Base-by-base conservation (phyloP, 2,888 invertebrate species). In the Stenichneumon culpator region DNA sequence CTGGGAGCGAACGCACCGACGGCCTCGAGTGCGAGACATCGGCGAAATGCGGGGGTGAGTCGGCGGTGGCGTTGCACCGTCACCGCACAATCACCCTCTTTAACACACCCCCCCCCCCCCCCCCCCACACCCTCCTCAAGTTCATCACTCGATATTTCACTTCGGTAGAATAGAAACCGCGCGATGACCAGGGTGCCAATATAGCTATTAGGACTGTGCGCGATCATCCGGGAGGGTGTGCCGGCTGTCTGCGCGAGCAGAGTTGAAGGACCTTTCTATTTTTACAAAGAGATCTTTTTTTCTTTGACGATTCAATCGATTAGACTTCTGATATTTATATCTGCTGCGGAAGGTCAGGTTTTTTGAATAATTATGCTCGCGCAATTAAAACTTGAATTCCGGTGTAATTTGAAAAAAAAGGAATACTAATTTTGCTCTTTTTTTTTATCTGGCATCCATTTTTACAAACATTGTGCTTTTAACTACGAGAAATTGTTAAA, bases 141-240 rank as follows among this genome's bases (percentile, higher is more conserved):
- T 81, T 57, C 67, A 77, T 52, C 77, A 73, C 81, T 81, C 81
- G 78, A 81, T 81, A 84, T 74, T 70, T 74, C 81, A 79, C 84
- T 84, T 78, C 74, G 68, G 60, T 16, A 52, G 39, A 78, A 84
- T 84, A 50, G 44, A 78, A 84, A 81, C 81, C 36, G 65, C 25
- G 39, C 19, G 79, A 73, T 39, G 47, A 32, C 57, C 57, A 60
- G 47, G 52, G 52, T 75, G 65, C 60, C 57, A 57, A 57, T 63
- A 73, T 57, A 60, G 60, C 25, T 60, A 63, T 74, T 63, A 47
- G 44, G 4, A 16, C 28, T 63, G 63, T 63, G n/a, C n/a, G 16
- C 63, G 57, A 57, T 54, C 54, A 54, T 54, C 22, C 25, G 25
- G 25, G 57, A 57, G 25, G 22, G 22, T 25, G 22, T 11, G 25